Evolutionary conservation across 2,888 invertebrate genomes (phyloP).

Genomic region (Cephus nigrinus): DNA sequence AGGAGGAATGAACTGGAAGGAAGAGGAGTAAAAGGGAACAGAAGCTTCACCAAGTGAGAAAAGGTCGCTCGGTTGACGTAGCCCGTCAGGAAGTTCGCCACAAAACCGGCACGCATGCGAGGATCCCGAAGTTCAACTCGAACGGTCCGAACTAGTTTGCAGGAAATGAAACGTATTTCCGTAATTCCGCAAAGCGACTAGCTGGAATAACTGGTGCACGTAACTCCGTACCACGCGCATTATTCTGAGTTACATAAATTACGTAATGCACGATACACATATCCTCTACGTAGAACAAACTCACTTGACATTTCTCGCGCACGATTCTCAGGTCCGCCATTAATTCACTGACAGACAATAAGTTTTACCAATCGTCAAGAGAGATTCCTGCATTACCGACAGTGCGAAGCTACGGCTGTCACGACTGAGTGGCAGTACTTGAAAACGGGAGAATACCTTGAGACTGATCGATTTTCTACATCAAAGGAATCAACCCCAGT

Average conservation of each 20-base stretch:
- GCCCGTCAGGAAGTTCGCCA: conserved; percentile 17
- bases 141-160: not conserved
- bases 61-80: conserved; percentile 19
- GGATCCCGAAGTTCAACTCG: conserved; percentile 3
- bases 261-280: not conserved
- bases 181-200: conserved; percentile 9
- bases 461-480: not conserved
- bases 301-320: not conserved
- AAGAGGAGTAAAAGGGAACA: not conserved
- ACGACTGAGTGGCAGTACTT: not conserved
- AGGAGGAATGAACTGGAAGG: not conserved
- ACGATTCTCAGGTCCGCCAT: not conserved
- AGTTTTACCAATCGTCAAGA: not conserved
- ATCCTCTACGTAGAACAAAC: not conserved
- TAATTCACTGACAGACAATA: not conserved
- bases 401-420: not conserved
- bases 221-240: not conserved
- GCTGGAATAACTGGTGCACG: conserved; percentile 8
- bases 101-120: conserved; percentile 16
- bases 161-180: conserved; percentile 23
- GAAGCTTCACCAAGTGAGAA: conserved; percentile 1
- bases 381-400: not conserved
- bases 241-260: not conserved
- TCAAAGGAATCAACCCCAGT: not conserved
- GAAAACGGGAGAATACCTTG: not conserved